These are phyloP conservation scores for Lagopus leucura DNA, from an alignment of 2,113 vertebrate genomes.

Conservation along the genomic window DNA sequence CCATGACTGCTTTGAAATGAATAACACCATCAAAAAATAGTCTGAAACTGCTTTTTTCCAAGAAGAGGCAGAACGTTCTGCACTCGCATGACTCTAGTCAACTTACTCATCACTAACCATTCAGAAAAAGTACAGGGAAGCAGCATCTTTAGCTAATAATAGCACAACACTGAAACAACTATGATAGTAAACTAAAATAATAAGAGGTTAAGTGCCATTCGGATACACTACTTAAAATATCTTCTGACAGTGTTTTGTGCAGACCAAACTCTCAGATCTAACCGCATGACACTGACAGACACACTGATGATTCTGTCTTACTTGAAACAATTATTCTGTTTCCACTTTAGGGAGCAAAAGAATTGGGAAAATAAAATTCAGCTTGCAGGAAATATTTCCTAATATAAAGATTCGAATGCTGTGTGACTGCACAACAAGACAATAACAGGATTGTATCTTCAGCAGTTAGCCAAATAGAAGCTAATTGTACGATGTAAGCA, in stretches of 20 bases:
- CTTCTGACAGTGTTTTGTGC: not conserved
- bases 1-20: not conserved
- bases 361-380: not conserved
- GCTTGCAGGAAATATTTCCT: not conserved
- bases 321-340: not conserved
- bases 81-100: not conserved
- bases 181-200: not conserved
- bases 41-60: not conserved
- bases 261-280: not conserved
- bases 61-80: not conserved
- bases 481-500: not conserved
- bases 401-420: not conserved
- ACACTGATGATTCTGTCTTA: not conserved
- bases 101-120: not conserved
- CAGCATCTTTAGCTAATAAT: slow-evolving; percentile 12
- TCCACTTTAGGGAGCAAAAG: not conserved
- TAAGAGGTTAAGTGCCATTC: not conserved
- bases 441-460: not conserved
- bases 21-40: not conserved
- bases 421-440: not conserved
- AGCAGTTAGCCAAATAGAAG: not conserved
- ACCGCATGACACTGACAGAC: not conserved
- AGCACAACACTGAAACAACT: not conserved
- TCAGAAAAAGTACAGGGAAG: not conserved
- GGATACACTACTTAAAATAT: not conserved